Base-by-base conservation (phyloP, 2,888 invertebrate genomes). In the Glaucopsyche alexis region DNA sequence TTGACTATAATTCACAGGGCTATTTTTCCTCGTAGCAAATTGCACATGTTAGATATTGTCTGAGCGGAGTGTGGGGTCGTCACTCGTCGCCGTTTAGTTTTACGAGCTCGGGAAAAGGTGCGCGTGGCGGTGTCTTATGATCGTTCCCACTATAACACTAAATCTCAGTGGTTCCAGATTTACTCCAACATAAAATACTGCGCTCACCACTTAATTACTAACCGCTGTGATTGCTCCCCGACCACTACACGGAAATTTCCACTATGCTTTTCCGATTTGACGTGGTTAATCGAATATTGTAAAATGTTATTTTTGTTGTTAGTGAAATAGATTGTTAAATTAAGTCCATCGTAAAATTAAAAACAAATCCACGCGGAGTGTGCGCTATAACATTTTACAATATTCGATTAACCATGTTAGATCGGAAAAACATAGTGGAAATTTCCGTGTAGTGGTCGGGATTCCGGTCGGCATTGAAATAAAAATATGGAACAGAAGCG, bases 131-230 rank as follows among this genome's bases (percentile, higher is more conserved):
- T 69, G 47, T 72, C 72, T 65, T 74, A 83, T 82, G 81, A 84
- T 81, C 82, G 84, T 87, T 86, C 80, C 78, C 81, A 85, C 88
- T 79, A 89, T 91, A 91, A 90, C 90, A 89, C 85, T 91, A 91
- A 91, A 92, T 91, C 89, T 85, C 16, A 94, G 94, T 83, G 83
- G 85, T 82, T 81, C 81, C 79, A 82, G 89, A 87, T 89, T 90
- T 90, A 89, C 88, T 83, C 80, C 80, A 81, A 45, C 47, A 45
- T 66, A 80, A 80, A 78, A 78, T 78, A 82, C 78, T 82, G 83
- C 82, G 83, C 82, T 81, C 81, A 81, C 81, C 81, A 85, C 84
- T 90, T 91, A 91, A 91, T 91, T 90, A 90, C 89, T 81, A 78
- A 84, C 83, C 81, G 83, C 83, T 81, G 85, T 87, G 89, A 91